These are phyloP conservation scores for Phaonia tiefii DNA, from an alignment of 2,888 invertebrate species.

Conservation along the genomic window DNA sequence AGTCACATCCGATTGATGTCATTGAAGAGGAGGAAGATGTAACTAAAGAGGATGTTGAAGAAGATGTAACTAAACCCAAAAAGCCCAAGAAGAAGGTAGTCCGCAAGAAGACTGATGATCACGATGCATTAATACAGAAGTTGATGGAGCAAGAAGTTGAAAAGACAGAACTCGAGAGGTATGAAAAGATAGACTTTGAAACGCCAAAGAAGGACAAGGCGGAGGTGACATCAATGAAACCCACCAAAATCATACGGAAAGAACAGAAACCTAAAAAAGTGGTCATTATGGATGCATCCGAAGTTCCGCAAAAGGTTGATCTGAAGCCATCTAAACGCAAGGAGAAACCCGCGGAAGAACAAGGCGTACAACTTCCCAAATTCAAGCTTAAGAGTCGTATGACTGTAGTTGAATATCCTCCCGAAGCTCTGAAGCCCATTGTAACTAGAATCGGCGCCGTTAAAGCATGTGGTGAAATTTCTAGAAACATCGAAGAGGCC, in stretches of 20 bases:
- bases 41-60: conserved; percentile 58
- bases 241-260: conserved; percentile 84
- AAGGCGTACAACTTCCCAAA: conserved; percentile 84
- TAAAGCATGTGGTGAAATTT: conserved; percentile 85
- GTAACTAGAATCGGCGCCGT: conserved; percentile 82
- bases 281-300: conserved; percentile 83
- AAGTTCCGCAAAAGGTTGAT: conserved; percentile 85
- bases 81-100: conserved; percentile 75
- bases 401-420: conserved; percentile 84
- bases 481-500: conserved; percentile 87
- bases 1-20: conserved; percentile 75
- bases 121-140: conserved; percentile 78
- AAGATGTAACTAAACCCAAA: conserved; percentile 72
- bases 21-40: conserved; percentile 73
- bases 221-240: conserved; percentile 77
- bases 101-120: conserved; percentile 78
- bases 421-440: conserved; percentile 82
- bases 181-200: conserved; percentile 80
- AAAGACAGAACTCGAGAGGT: conserved; percentile 80
- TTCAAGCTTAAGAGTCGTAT: conserved; percentile 86
- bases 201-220: conserved; percentile 76
- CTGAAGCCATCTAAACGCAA: conserved; percentile 81
- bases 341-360: conserved; percentile 81
- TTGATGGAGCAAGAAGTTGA: conserved; percentile 79
- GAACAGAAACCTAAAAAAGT: conserved; percentile 85